These are phyloP conservation scores for Naja naja DNA, from an alignment of 2,113 vertebrate species.

Conservation along the genomic window DNA sequence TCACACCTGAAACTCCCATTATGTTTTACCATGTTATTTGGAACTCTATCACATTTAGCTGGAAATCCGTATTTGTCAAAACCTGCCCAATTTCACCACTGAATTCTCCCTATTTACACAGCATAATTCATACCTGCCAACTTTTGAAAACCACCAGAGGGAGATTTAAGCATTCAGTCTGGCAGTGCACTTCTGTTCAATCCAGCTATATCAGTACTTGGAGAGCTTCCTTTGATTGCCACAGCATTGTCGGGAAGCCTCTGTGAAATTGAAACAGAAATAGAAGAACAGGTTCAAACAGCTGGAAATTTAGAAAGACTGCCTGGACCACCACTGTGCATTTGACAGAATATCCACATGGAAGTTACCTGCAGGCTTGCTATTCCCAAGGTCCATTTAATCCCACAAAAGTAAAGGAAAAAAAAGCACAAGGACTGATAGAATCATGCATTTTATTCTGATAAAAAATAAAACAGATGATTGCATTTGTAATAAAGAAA, in stretches of 20 bases:
- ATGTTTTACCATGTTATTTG: background rate
- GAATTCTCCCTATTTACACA: conserved; percentile 13
- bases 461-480: background rate
- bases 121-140: conserved; percentile 10
- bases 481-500: background rate
- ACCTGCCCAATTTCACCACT: conserved; percentile 12
- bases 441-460: background rate
- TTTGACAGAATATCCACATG: background rate
- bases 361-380: background rate
- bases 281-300: background rate
- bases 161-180: background rate
- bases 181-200: background rate
- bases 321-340: background rate
- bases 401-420: background rate
- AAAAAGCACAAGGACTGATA: no score
- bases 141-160: conserved; percentile 11
- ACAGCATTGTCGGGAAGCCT: background rate
- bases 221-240: background rate
- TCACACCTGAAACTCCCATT: background rate
- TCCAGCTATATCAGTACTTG: conserved; percentile 6
- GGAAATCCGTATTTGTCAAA: conserved; percentile 4
- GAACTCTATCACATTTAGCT: background rate
- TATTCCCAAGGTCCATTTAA: background rate
- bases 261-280: background rate
- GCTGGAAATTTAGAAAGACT: background rate